These are phyloP conservation scores for Altica lythri DNA, from an alignment of 2,888 invertebrate genomes.

Conservation along the genomic window DNA sequence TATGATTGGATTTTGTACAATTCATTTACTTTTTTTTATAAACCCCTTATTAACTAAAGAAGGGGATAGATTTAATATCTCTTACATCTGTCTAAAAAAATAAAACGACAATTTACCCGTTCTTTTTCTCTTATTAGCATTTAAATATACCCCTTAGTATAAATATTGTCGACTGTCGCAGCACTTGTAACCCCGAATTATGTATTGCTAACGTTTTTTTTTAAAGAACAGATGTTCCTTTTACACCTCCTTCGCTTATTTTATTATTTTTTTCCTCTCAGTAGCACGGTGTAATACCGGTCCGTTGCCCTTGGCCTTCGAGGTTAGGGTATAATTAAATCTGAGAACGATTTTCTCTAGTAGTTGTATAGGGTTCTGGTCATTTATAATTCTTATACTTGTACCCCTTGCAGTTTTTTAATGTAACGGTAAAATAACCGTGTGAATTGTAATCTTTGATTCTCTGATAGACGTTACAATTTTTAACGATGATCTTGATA, in stretches of 20 bases:
- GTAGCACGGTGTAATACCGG: conserved; percentile 17
- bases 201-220: conserved; percentile 40
- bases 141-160: conserved; percentile 44
- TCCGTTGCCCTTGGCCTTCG: conserved; percentile 7
- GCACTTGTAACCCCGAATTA: conserved; percentile 43
- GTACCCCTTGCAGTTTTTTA: conserved; percentile 16
- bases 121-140: conserved; percentile 47
- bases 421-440: conserved; percentile 11
- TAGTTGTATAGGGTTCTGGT: conserved; percentile 11
- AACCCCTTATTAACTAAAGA: conserved; percentile 2
- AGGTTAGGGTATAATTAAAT: conserved; percentile 18
- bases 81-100: conserved; percentile 29
- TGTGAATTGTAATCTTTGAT: conserved; percentile 18
- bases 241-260: conserved; percentile 27
- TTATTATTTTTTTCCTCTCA: conserved; percentile 16
- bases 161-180: conserved; percentile 44
- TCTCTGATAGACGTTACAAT: no score
- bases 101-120: conserved; percentile 42
- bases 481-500: no score
- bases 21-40: no score
- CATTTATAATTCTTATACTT: conserved; percentile 16
- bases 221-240: conserved; percentile 43
- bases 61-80: conserved; percentile 24
- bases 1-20: no score
- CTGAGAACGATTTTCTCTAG: conserved; percentile 14